A percentile compares a stretch with the other conserved stretches of the same genome.
These are phyloP conservation scores for Napeogenes inachia DNA, from an alignment of 2,888 invertebrate genomes.

Conservation along the genomic window DNA sequence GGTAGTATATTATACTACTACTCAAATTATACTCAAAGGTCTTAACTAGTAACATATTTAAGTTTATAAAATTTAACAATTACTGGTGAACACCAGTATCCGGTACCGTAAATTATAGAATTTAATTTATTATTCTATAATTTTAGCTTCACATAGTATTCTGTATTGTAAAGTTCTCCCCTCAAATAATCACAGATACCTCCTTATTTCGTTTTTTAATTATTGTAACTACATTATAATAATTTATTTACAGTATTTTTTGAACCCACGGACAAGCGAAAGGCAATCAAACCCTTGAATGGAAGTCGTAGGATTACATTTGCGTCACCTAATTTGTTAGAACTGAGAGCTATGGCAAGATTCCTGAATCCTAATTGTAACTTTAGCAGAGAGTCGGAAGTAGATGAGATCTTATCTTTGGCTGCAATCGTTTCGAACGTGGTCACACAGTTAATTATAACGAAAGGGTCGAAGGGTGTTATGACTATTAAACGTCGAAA, in stretches of 20 bases:
- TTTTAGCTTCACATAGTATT: too few species aligned
- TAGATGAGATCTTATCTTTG: constrained; percentile 40
- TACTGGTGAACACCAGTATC: too few species aligned
- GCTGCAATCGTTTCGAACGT: constrained; percentile 58
- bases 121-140: too few species aligned
- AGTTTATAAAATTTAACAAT: too few species aligned
- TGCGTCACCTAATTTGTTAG: constrained; percentile 88
- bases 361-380: constrained; percentile 54
- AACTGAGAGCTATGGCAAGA: constrained; percentile 82
- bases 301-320: constrained; percentile 72
- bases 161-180: too few species aligned
- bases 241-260: constrained; percentile 82
- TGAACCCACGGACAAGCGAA: constrained; percentile 91
- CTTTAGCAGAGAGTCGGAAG: constrained; percentile 31
- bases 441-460: constrained; percentile 79
- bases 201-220: background rate
- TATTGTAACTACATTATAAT: background rate
- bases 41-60: too few species aligned
- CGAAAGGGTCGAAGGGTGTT: constrained; percentile 79
- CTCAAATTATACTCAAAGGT: too few species aligned
- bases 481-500: constrained; percentile 59
- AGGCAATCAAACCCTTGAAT: constrained; percentile 84
- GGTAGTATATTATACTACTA: too few species aligned
- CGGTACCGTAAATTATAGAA: too few species aligned
- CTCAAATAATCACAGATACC: too few species aligned